phyloP scores from a whole-genome alignment of 2,888 invertebrate genomes.

The Petrolisthes manimaculis region DNA sequence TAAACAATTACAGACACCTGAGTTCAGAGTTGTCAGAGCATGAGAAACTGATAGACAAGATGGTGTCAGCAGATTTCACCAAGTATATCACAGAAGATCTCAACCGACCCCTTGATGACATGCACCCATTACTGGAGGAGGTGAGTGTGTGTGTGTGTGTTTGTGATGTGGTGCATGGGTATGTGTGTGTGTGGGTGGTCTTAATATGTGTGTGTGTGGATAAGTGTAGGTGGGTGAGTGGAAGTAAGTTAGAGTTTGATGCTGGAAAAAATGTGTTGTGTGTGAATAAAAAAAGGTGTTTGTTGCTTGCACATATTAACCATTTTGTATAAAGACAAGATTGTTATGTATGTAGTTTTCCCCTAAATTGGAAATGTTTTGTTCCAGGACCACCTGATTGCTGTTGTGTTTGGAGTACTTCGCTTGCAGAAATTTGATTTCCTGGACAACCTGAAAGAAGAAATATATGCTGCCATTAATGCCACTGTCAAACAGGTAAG shows the following conservation, averaged over 20 bases:
- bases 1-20: slow-evolving; percentile 78
- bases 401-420: slow-evolving; percentile 90
- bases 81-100: slow-evolving; percentile 87
- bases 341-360: not conserved
- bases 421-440: slow-evolving; percentile 89
- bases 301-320: too few relatives aligned
- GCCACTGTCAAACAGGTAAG: slow-evolving; percentile 65
- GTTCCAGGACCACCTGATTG: slow-evolving; percentile 84
- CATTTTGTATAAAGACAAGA: not conserved
- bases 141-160: slow-evolving; percentile 14
- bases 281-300: too few relatives aligned
- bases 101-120: slow-evolving; percentile 64
- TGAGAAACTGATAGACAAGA: slow-evolving; percentile 94
- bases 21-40: slow-evolving; percentile 96
- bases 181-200: too few relatives aligned
- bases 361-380: slow-evolving; percentile 41
- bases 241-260: not conserved
- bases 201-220: too few relatives aligned
- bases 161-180: too few relatives aligned
- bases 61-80: slow-evolving; percentile 95
- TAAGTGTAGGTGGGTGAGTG: too few relatives aligned
- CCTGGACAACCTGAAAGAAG: slow-evolving; percentile 74
- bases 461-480: slow-evolving; percentile 63
- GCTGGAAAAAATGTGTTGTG: not conserved
- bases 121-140: slow-evolving; percentile 54